Base-by-base conservation (phyloP, 2,113 vertebrate species). In the Sphaerodactylus townsendi region DNA sequence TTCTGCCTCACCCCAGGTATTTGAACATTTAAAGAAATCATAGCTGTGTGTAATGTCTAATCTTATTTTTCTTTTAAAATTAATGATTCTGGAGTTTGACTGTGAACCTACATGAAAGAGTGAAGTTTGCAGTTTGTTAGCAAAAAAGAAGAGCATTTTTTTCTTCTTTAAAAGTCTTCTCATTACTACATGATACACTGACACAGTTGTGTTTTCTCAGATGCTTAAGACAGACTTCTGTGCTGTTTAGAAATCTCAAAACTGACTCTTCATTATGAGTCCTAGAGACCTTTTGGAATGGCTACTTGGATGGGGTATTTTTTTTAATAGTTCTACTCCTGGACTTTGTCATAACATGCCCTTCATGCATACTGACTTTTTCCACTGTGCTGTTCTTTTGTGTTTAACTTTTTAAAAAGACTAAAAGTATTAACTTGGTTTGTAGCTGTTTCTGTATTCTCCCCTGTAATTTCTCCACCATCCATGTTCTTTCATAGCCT, bases 401-500 rank as follows among this genome's bases (percentile, higher is more conserved):
- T 69, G 21, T 90, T 79, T 86, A 37, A 86, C 80, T 30, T 86
- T 91, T 92, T 90, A 71, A 62, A 77, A 78, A 56, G 9, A 56
- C 46, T 84, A 53, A 81, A 84, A 84, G 77, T 86, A 69, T 92
- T 95, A 95, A 82, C 90, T 92, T 95, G 94, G 89, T 92, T 91
- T 94, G 90, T 90, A 81, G 93, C 88, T 93, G 0, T 93, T 91
- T 94, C 93, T 92, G 84, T 91, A 91, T 96, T 94, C 94, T 94
- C 91, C 87, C 94, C 94, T 93, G 92, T 96, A 96, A 92, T 90
- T 86, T 96, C 87, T 96, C 85, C 94, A 93, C 94, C 92, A 95
- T 94, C 90, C 92, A 0, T 96, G 94, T 97, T 97, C 96, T 96
- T 92, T 97, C 90, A 88, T 97, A 99, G 98, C 97, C 98, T 99